These are phyloP conservation scores for Malurus cyaneus DNA, from an alignment of 2,113 vertebrate genomes.

Conservation along the genomic window DNA sequence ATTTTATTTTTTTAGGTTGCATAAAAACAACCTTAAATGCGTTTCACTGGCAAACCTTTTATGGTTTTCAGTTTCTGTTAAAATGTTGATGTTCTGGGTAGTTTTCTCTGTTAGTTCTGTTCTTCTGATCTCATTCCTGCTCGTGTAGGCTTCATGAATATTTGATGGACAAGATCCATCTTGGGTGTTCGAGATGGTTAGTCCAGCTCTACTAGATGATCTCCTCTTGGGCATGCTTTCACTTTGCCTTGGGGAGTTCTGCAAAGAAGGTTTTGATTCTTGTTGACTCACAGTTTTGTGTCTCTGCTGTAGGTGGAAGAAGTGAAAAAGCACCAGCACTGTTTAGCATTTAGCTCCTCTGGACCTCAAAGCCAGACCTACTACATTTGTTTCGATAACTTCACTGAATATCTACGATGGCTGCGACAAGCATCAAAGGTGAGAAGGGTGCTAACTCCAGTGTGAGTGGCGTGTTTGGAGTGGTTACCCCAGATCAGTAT, in stretches of 20 bases:
- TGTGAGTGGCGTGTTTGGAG: neutral
- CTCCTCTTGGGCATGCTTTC: neutral
- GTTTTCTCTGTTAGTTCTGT: neutral
- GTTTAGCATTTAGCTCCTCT: slow-evolving; percentile 97
- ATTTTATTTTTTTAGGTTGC: neutral
- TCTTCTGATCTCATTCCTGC: neutral
- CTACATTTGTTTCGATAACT: slow-evolving; percentile 95
- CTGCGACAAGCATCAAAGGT: slow-evolving; percentile 96
- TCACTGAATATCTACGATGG: slow-evolving; percentile 97
- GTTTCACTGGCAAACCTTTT: neutral
- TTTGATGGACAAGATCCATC: neutral
- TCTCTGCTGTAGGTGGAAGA: slow-evolving; percentile 87
- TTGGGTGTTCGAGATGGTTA: neutral
- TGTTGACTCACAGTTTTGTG: neutral
- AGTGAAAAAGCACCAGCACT: slow-evolving; percentile 95
- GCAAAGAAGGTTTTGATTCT: neutral
- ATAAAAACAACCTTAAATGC: neutral
- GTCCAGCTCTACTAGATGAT: neutral
- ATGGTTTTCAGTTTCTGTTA: neutral
- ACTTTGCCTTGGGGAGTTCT: neutral
- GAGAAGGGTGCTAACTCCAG: neutral
- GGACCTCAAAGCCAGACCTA: slow-evolving; percentile 97
- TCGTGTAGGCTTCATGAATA: neutral
- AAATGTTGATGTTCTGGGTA: neutral
- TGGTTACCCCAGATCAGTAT: neutral